Percentiles rank a stretch among this genome's conserved stretches.
Conservation (phyloP, 2,888 invertebrate genomes). For the Bedellia somnulentella region DNA sequence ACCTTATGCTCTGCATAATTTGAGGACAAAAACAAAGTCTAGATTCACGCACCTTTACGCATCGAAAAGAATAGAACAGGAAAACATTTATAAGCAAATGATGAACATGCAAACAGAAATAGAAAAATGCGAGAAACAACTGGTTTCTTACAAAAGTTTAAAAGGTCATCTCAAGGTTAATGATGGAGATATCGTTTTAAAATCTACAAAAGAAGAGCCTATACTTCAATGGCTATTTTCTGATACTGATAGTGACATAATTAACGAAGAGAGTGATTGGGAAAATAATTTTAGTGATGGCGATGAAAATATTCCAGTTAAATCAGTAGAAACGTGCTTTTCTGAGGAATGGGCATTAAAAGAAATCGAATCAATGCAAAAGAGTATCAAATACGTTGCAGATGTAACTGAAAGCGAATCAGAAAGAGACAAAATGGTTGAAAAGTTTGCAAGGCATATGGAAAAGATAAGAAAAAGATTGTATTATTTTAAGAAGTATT, state of each 20-base stretch:
- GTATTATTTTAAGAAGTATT: constrained; percentile 34
- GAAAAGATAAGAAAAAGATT: constrained; percentile 23
- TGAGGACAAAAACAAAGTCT: constrained; percentile 30
- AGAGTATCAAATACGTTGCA: constrained; percentile 30
- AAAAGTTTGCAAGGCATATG: constrained; percentile 25
- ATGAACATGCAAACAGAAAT: constrained; percentile 33
- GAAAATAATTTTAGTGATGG: constrained; percentile 20
- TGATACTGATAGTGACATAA: constrained; percentile 13
- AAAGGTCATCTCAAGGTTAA: constrained; percentile 24
- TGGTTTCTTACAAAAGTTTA: constrained; percentile 27
- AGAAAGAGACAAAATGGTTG: constrained; percentile 23
- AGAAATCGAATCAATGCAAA: constrained; percentile 34
- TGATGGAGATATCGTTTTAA: constrained; percentile 20
- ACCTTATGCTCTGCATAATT: constrained; percentile 46
- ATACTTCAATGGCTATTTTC: constrained; percentile 35
- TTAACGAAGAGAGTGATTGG: constrained; percentile 15
- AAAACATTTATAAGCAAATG: constrained; percentile 31
- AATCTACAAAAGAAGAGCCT: constrained; percentile 25
- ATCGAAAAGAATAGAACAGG: constrained; percentile 27
- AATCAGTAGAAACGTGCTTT: constrained; percentile 31
- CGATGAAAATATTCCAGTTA: constrained; percentile 12
- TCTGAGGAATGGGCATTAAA: constrained; percentile 32
- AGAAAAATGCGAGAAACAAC: constrained; percentile 37
- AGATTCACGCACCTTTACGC: constrained; percentile 34
- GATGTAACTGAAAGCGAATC: constrained; percentile 24